These are phyloP conservation scores for Oenanthe melanoleuca DNA, from an alignment of 2,113 vertebrate species.

Conservation along the genomic window DNA sequence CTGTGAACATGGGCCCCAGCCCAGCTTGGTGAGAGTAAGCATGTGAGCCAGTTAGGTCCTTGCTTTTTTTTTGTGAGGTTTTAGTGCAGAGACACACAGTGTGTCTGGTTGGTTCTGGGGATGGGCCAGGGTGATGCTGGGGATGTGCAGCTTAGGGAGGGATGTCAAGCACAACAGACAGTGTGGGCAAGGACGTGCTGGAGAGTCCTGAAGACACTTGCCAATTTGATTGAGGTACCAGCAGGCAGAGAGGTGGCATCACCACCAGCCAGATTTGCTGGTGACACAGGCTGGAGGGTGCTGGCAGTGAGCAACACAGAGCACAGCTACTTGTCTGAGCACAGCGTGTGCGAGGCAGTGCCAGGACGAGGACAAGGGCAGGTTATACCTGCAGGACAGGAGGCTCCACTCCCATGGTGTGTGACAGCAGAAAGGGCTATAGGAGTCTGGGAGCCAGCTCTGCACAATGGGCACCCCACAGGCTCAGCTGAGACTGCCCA, in stretches of 20 bases:
- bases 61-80: background rate
- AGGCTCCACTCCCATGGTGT: rapidly evolving
- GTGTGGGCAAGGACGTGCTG: background rate
- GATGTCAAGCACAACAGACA: background rate
- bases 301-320: background rate
- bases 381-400: slow-evolving; percentile 38
- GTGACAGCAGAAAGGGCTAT: rapidly evolving
- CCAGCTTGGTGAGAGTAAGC: background rate
- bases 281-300: background rate
- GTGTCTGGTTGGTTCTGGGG: background rate
- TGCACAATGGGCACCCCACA: background rate
- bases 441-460: background rate
- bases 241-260: background rate
- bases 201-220: background rate
- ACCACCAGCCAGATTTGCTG: background rate
- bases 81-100: background rate
- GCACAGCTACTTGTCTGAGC: background rate
- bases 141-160: background rate
- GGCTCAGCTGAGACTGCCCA: background rate
- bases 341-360: rapidly evolving
- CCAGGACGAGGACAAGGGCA: background rate
- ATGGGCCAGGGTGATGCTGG: background rate
- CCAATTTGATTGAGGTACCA: rapidly evolving
- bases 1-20: background rate
- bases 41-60: background rate